A percentile compares a stretch with the other conserved stretches of the same genome.
Conservation (phyloP, 2,113 vertebrate species). For the Oxyruncus cristatus region DNA sequence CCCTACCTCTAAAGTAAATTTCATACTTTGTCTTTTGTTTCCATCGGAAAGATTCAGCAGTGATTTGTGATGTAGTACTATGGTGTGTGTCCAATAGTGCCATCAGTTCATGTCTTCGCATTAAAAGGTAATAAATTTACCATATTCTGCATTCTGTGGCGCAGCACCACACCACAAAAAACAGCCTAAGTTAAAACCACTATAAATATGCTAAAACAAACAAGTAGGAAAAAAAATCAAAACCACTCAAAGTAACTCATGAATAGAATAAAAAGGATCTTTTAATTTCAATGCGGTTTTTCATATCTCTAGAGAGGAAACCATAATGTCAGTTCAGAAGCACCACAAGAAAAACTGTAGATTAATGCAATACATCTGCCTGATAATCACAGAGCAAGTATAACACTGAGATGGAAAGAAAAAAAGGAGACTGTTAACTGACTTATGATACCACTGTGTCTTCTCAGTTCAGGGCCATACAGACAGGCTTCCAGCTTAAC, state of each 20-base stretch:
- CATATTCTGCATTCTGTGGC: background rate
- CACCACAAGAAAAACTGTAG: background rate
- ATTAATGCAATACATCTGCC: background rate
- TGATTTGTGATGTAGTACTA: background rate
- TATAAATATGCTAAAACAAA: slow-evolving; percentile 15
- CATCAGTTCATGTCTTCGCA: background rate
- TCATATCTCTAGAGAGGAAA: background rate
- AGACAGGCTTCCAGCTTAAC: background rate
- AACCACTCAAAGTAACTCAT: background rate
- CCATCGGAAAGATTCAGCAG: background rate
- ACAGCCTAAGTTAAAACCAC: background rate
- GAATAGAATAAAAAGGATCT: background rate
- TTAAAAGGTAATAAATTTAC: background rate
- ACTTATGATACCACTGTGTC: background rate
- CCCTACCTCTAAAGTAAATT: background rate
- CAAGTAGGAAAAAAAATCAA: background rate
- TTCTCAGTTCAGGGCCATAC: background rate
- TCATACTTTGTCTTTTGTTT: background rate
- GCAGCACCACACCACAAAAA: background rate
- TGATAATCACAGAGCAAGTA: background rate
- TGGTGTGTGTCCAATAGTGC: background rate
- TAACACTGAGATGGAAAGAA: background rate
- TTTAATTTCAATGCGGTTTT: slow-evolving; percentile 48
- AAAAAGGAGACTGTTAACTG: background rate
- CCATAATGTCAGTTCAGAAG: background rate